These are phyloP conservation scores for Ophthalmolycus amberensis DNA, from an alignment of 2,113 vertebrate genomes.

Conservation along the genomic window DNA sequence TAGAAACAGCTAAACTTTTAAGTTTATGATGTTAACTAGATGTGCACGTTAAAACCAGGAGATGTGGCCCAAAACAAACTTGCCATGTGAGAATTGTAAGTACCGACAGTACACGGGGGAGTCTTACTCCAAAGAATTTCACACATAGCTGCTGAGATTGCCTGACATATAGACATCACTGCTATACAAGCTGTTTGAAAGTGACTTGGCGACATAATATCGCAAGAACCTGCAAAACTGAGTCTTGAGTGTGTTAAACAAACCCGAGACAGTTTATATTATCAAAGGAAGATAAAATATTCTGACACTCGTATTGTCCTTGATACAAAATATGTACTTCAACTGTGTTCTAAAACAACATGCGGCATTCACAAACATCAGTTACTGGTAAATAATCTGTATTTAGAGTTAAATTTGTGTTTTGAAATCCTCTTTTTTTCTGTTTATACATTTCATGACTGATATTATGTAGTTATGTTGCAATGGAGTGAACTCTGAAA, in stretches of 20 bases:
- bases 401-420: neutral
- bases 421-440: neutral
- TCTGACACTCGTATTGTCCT: neutral
- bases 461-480: neutral
- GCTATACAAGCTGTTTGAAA: neutral
- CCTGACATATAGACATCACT: neutral
- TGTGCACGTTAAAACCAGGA: neutral
- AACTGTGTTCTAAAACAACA: neutral
- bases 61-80: neutral
- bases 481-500: neutral
- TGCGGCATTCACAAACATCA: neutral
- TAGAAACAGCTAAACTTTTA: neutral
- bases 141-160: neutral
- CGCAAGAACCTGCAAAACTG: neutral
- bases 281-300: neutral
- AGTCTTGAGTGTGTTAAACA: neutral
- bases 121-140: conserved; percentile 4
- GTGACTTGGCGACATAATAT: neutral
- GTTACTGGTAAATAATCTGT: neutral
- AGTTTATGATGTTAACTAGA: neutral
- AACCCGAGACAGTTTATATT: neutral
- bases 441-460: neutral
- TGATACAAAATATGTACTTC: neutral
- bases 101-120: neutral
- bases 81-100: neutral